Evolutionary conservation across 2,113 vertebrate species (phyloP).

Genomic region (Gracilinanus agilis): DNA sequence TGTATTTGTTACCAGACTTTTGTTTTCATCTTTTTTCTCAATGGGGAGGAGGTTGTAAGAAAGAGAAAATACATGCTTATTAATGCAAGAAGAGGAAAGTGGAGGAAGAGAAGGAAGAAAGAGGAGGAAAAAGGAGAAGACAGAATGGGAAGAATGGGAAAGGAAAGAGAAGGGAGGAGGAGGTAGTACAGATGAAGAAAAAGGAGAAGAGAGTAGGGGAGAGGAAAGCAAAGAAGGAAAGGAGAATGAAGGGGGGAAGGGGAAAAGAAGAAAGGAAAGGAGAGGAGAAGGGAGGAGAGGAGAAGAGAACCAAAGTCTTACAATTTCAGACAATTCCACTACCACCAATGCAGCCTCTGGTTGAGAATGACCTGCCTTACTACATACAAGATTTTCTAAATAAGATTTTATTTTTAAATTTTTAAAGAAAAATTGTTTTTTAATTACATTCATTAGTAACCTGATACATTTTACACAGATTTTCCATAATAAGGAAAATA

Average conservation of each 20-base stretch:
- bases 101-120: too few relatives aligned
- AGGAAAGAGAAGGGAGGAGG: background rate
- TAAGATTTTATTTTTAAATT: background rate
- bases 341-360: background rate
- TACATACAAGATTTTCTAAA: background rate
- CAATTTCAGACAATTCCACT: background rate
- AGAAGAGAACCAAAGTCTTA: background rate
- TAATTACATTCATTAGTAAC: background rate
- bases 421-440: conserved; percentile 3
- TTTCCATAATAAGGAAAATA: background rate
- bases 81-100: background rate
- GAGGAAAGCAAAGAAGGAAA: background rate
- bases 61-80: background rate
- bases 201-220: background rate
- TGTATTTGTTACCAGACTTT: background rate
- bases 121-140: background rate
- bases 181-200: background rate
- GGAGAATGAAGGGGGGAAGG: background rate
- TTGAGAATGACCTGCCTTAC: background rate
- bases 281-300: background rate
- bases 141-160: background rate
- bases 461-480: background rate
- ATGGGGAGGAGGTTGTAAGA: background rate
- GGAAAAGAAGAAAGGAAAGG: background rate
- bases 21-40: background rate